phyloP scores from a whole-genome alignment of 2,888 invertebrate species.

The Acholoe squamosa region DNA sequence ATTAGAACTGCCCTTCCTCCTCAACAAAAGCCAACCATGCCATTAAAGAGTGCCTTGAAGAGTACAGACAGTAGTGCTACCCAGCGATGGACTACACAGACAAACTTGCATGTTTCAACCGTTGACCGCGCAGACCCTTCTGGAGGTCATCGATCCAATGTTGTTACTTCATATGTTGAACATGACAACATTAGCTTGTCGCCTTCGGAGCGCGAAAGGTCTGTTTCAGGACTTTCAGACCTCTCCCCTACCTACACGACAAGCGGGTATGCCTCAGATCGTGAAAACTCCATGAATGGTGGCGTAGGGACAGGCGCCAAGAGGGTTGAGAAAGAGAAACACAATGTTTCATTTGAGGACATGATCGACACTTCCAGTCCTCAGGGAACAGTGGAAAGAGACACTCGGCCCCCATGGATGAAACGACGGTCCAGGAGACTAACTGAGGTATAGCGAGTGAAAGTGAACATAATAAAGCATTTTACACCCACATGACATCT shows the following conservation, averaged over 20 bases:
- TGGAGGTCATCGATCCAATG: not conserved
- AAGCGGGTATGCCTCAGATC: slow-evolving; percentile 50
- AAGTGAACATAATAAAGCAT: too few species aligned
- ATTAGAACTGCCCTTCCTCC: not conserved
- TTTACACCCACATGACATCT: too few species aligned
- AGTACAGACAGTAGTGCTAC: slow-evolving; percentile 9
- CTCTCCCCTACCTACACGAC: slow-evolving; percentile 52
- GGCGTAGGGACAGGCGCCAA: not conserved
- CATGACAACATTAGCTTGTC: slow-evolving; percentile 21
- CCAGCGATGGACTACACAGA: slow-evolving; percentile 34
- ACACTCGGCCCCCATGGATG: slow-evolving; percentile 50
- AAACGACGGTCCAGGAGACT: slow-evolving; percentile 31
- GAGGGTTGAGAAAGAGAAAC: slow-evolving; percentile 17
- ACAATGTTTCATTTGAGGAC: slow-evolving; percentile 56
- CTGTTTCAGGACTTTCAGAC: slow-evolving; percentile 42
- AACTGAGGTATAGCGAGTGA: slow-evolving; percentile 12
- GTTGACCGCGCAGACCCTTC: not conserved
- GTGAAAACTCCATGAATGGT: slow-evolving; percentile 32
- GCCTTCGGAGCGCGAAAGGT: slow-evolving; percentile 29
- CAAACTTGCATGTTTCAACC: slow-evolving; percentile 19
- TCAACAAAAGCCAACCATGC: slow-evolving; percentile 45
- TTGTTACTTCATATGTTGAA: slow-evolving; percentile 2
- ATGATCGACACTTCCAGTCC: slow-evolving; percentile 52
- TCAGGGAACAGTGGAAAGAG: slow-evolving; percentile 25
- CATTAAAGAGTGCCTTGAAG: slow-evolving; percentile 43